A percentile compares a stretch with the other conserved stretches of the same genome.
Conservation (phyloP, 2,113 vertebrate species). For the Glareola pratincola region DNA sequence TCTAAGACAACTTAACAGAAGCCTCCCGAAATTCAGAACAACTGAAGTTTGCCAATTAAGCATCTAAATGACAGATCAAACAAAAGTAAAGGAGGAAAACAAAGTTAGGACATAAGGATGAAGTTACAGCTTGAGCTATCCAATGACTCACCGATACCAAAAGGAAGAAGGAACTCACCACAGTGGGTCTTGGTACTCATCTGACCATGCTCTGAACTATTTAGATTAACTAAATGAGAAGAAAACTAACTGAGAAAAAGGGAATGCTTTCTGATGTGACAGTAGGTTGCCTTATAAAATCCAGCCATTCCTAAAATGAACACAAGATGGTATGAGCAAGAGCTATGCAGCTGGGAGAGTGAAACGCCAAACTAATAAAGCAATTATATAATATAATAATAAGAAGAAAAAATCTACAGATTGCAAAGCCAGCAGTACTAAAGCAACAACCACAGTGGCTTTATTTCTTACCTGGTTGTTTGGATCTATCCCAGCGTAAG, state of each 20-base stretch:
- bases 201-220: neutral
- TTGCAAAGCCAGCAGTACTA: neutral
- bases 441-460: neutral
- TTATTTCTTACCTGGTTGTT: conserved; percentile 84
- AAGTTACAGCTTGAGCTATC: neutral
- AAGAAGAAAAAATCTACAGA: neutral
- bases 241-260: neutral
- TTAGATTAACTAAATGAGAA: neutral
- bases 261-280: neutral
- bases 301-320: neutral
- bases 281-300: neutral
- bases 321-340: neutral
- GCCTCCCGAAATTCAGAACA: neutral
- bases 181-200: neutral
- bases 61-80: neutral
- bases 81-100: neutral
- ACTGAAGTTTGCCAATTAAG: neutral
- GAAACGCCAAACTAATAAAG: neutral
- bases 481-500: conserved; percentile 90
- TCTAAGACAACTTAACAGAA: neutral
- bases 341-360: neutral
- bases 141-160: neutral
- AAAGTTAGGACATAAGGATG: neutral
- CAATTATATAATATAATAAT: neutral
- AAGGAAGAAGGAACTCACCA: neutral